These are phyloP conservation scores for Lateolabrax maculatus DNA, from an alignment of 2,797 vertebrate species.

Conservation along the genomic window DNA sequence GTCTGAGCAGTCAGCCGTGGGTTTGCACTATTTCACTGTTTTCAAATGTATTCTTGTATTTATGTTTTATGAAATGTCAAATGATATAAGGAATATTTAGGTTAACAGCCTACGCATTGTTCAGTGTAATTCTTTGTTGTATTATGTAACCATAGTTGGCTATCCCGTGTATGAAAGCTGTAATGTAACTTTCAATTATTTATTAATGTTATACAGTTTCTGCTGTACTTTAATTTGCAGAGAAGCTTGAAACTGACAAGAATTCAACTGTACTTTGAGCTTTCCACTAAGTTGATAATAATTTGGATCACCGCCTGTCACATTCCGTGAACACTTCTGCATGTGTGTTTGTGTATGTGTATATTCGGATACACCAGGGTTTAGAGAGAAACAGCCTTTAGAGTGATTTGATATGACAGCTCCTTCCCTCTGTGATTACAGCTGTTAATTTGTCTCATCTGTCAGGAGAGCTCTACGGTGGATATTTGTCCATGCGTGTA, in stretches of 20 bases:
- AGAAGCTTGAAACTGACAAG: background rate
- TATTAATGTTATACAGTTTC: constrained; percentile 6
- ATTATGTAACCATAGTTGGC: background rate
- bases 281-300: constrained; percentile 19
- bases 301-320: constrained; percentile 27
- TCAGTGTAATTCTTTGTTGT: background rate
- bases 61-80: background rate
- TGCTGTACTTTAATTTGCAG: background rate
- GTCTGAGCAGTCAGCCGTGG: background rate
- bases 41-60: background rate
- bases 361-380: constrained; percentile 11
- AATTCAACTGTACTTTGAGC: background rate
- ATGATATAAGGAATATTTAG: constrained; percentile 9
- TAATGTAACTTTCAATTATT: constrained; percentile 5
- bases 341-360: background rate
- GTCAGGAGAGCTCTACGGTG: constrained; percentile 67
- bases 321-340: background rate
- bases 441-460: constrained; percentile 78
- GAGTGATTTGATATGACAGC: constrained; percentile 71
- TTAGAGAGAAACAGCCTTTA: constrained; percentile 36
- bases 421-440: constrained; percentile 72
- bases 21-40: constrained; percentile 5
- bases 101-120: constrained; percentile 4
- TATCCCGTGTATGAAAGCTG: background rate
- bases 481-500: constrained; percentile 64